Conservation (phyloP, 2,888 invertebrate species). For the Mylabris sibirica region DNA sequence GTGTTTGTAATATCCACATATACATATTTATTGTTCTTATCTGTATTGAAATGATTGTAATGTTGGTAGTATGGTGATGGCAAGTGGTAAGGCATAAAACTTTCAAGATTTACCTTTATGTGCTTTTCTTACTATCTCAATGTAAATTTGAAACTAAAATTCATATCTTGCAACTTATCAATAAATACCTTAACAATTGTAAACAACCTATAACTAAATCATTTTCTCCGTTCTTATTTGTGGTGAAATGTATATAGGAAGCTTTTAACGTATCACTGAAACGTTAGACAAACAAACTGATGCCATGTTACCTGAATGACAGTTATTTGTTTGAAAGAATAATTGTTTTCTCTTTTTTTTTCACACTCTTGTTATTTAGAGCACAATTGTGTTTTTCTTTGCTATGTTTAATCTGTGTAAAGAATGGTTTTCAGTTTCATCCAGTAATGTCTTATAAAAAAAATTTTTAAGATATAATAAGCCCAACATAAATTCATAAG, state of each 20-base stretch:
- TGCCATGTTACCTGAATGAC: slow-evolving; percentile 40
- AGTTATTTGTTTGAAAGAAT: slow-evolving; percentile 34
- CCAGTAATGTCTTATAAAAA: not conserved
- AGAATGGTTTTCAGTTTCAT: slow-evolving; percentile 8
- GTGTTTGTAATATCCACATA: not conserved
- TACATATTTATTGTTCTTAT: slow-evolving; percentile 3
- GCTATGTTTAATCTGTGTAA: not conserved
- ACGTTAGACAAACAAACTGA: slow-evolving; percentile 37
- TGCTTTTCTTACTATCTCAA: not conserved
- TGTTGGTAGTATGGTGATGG: not conserved
- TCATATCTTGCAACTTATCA: not conserved
- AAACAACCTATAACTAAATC: slow-evolving; percentile 13
- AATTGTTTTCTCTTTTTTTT: not conserved
- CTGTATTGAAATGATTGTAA: not conserved
- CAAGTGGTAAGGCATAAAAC: slow-evolving; percentile 5
- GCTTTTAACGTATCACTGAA: not conserved
- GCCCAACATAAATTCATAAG: slow-evolving; percentile 40
- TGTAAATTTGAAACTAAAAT: not conserved
- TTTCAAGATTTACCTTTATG: slow-evolving; percentile 5
- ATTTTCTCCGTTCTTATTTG: not conserved
- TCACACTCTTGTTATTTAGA: too few species aligned
- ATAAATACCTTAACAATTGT: slow-evolving; percentile 8
- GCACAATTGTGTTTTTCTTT: not conserved
- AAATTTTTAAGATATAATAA: slow-evolving; percentile 32
- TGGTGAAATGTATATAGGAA: not conserved